phyloP scores from a whole-genome alignment of 1,140 invertebrate genomes.

The Diprion similis region DNA sequence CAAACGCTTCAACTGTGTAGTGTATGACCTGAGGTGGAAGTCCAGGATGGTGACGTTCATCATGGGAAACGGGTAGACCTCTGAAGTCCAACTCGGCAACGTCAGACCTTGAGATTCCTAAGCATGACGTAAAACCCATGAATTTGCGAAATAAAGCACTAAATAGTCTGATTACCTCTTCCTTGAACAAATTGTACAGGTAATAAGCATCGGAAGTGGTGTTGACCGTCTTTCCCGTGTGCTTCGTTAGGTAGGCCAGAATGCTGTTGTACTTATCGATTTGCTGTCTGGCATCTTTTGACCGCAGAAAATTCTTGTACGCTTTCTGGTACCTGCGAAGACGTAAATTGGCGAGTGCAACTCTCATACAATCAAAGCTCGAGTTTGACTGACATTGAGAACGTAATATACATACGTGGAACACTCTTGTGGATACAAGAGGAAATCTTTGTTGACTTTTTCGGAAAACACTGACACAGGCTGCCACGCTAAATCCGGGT shows the following conservation, averaged over 20 bases:
- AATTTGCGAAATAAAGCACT: not conserved
- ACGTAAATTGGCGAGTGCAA: conserved; percentile 8
- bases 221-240: conserved; percentile 45
- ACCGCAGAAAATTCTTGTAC: conserved; percentile 34
- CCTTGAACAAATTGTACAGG: conserved; percentile 53
- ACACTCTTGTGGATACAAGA: conserved; percentile 51
- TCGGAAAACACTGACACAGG: conserved; percentile 26
- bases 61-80: conserved; percentile 51
- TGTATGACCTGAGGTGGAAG: conserved; percentile 48
- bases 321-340: conserved; percentile 43
- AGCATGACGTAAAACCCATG: conserved; percentile 17
- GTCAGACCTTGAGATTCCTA: conserved; percentile 50
- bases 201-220: conserved; percentile 41
- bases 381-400: not conserved
- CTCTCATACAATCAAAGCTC: not conserved
- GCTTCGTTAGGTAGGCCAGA: conserved; percentile 49
- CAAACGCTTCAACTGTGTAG: conserved; percentile 43
- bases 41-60: conserved; percentile 46
- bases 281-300: conserved; percentile 31
- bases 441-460: conserved; percentile 40
- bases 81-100: conserved; percentile 48
- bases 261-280: conserved; percentile 43
- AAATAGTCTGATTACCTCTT: conserved; percentile 39
- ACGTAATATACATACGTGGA: conserved; percentile 39
- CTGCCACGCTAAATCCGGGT: conserved; percentile 67